Percentiles rank a stretch among this genome's conserved stretches.
phyloP scores from a whole-genome alignment of 2,797 vertebrate species.

The Orestias chungarensis region DNA sequence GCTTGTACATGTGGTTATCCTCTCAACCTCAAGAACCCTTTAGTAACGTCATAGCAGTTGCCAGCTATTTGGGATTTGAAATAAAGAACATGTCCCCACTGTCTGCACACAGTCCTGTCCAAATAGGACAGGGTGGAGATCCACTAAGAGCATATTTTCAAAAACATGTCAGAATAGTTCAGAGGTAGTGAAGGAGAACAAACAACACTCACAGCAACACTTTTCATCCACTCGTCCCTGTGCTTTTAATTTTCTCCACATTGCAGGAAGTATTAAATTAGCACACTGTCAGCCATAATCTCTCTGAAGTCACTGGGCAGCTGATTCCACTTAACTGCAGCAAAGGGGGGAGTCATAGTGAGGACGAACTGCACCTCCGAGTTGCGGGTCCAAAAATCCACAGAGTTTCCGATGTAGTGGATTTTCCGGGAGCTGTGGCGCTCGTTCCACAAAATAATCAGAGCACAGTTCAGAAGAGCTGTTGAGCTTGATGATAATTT shows the following conservation, averaged over 20 bases:
- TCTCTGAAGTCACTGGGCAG: slow-evolving; percentile 1
- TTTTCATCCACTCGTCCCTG: slow-evolving; percentile 10
- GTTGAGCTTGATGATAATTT: not conserved
- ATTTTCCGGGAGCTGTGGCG: slow-evolving; percentile 11
- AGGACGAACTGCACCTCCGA: not conserved
- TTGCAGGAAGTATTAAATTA: slow-evolving; percentile 16
- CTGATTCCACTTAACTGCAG: slow-evolving; percentile 18
- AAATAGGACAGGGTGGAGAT: not conserved
- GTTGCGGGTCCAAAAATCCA: slow-evolving; percentile 8
- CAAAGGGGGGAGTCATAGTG: slow-evolving; percentile 36
- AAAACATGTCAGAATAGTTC: not conserved
- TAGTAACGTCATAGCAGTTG: not conserved
- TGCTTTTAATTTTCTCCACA: slow-evolving; percentile 12
- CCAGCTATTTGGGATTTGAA: not conserved
- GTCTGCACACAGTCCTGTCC: not conserved
- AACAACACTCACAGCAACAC: slow-evolving; percentile 2
- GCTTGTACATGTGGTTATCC: not conserved
- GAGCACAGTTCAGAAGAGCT: not conserved
- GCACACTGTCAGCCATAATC: slow-evolving; percentile 9
- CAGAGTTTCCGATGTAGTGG: slow-evolving; percentile 13
- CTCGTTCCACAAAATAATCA: slow-evolving; percentile 29
- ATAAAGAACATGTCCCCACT: not conserved
- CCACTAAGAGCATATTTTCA: not conserved
- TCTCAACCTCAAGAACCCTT: not conserved
- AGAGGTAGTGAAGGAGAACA: not conserved